Evolutionary conservation across 30 jellyfish, hydroid and myxozoan genomes (phyloP), one percentile per base, ranked within the genome.

Genomic region (Rhopilema esculentum): DNA sequence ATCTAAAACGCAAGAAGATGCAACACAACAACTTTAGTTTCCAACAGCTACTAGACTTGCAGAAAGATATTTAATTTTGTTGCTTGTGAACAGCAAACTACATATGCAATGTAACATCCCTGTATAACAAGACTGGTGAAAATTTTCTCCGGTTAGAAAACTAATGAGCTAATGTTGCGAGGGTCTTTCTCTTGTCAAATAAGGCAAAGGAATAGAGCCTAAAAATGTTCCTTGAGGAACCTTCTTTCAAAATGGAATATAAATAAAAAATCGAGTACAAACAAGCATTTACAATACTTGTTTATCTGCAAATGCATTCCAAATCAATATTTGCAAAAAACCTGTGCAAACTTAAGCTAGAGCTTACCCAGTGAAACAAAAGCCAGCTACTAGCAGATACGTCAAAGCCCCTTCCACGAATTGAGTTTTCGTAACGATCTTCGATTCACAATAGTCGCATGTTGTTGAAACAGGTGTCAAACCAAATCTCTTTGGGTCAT

Each of bases 351-450:
- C 7, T 8, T 8, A 6, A 23, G 61, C 62, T 4, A 16, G 15
- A 8, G 51, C 87, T 17, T 30, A 87, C 96, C 96, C 96, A 17
- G 90, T 87, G 8, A 79, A 27, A 57, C 96, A 87, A 71, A 87
- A 49, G 6, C 90, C 96, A 21, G 87, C 96, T 16, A 87, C 96
- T 50, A 87, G 83, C 82, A 77, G 8, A 71, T 87, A 87, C 66
- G 96, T 87, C 33, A 87, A 49, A n/a, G 96, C 96, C 61, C 96
- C 96, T 71, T 87, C 96, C 8, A 87, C 90, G 48, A n/a, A 87
- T 49, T 87, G 96, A 48, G 96, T 87, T 8, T 87, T 87, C 26
- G 96, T 87, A 4, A 84, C 79, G 22, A 87, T 87, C 28, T 63
- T 66, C 26, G 96, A 78, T 50, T 69, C 49, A 73, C 96, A 87